Evolutionary conservation across 2,113 vertebrate genomes (phyloP).

Genomic region (Mastomys natalensis): DNA sequence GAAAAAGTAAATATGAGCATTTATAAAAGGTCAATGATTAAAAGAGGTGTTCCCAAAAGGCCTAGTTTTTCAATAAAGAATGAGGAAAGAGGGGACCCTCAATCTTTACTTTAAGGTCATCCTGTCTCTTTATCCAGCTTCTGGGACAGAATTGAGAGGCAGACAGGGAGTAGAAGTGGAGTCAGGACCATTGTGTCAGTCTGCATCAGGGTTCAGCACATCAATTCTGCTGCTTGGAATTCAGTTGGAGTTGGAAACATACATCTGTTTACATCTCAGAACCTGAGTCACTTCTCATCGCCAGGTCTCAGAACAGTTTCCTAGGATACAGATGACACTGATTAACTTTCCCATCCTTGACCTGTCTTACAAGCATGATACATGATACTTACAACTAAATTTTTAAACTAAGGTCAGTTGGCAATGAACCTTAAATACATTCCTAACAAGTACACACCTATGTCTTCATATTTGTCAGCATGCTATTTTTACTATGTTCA

Average conservation of each 20-base stretch:
- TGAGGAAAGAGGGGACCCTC: not conserved
- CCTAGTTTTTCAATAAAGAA: not conserved
- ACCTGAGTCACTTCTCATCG: not conserved
- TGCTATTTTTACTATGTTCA: not conserved
- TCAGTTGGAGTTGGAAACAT: not conserved
- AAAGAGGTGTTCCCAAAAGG: not conserved
- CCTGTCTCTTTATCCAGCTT: not conserved
- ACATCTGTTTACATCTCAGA: not conserved
- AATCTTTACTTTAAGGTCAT: not conserved
- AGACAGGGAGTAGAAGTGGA: not conserved
- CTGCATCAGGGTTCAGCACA: not conserved
- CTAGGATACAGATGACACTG: not conserved
- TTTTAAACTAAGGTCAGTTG: not conserved
- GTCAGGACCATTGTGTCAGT: not conserved
- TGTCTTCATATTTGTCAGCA: not conserved
- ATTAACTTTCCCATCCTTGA: not conserved
- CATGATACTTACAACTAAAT: not conserved
- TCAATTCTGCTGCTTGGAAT: not conserved
- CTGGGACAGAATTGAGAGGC: not conserved
- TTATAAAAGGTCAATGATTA: not conserved
- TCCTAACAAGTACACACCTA: not conserved
- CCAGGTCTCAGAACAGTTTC: not conserved
- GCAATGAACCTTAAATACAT: not conserved
- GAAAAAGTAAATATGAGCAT: conserved; percentile 48
- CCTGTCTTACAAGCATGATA: not conserved